Evolutionary conservation across 2,797 vertebrate species (phyloP).

Genomic region (Gadopsis marmoratus): DNA sequence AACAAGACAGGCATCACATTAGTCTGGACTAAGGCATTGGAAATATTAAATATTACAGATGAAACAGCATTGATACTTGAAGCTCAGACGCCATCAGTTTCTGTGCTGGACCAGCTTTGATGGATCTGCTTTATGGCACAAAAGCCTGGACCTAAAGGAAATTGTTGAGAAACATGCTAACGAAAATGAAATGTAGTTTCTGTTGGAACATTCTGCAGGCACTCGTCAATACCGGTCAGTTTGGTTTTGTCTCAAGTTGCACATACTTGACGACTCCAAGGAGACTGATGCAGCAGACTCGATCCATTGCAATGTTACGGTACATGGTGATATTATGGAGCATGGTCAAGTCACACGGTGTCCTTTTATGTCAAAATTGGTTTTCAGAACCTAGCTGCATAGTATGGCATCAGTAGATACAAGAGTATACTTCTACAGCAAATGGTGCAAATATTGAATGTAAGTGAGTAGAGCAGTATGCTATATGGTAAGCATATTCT

Average conservation of each 20-base stretch:
- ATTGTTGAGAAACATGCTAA: background rate
- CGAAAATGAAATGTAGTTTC: background rate
- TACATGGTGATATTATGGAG: no score
- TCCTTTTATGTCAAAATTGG: background rate
- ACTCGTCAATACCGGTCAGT: background rate
- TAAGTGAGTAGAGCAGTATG: background rate
- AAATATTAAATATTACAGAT: background rate
- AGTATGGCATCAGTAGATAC: background rate
- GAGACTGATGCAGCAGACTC: background rate
- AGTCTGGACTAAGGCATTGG: background rate
- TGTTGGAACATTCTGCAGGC: background rate
- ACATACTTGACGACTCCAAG: background rate
- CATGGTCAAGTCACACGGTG: no score
- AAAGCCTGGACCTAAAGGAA: background rate
- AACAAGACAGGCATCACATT: no score
- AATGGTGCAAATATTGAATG: background rate
- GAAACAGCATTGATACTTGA: background rate
- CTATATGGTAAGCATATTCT: no score
- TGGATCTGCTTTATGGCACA: background rate
- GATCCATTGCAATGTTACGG: background rate
- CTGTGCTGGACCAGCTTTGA: background rate
- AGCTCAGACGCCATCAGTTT: background rate
- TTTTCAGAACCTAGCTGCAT: background rate
- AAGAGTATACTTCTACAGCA: background rate
- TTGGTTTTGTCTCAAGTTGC: constrained; percentile 13